Percentiles rank a stretch among this genome's conserved stretches.
Evolutionary conservation across 2,797 vertebrate species (phyloP).

Genomic region (Rhyacichthys aspro): DNA sequence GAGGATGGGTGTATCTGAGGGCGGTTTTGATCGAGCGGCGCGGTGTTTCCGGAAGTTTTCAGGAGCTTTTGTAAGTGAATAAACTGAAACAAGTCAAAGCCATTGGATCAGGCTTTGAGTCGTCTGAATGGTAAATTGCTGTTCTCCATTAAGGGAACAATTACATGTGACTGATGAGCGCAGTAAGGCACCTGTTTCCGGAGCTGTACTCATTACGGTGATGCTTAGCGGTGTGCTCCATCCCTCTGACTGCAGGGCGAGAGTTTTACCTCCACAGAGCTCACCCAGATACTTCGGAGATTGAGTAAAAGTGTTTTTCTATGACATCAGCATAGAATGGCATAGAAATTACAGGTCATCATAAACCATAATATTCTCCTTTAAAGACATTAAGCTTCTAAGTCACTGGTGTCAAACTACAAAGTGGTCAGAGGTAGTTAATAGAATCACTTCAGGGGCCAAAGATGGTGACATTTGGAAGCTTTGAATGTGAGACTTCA

Average conservation of each 20-base stretch:
- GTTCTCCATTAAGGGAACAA: constrained; percentile 33
- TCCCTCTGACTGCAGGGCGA: constrained; percentile 20
- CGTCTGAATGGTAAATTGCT: constrained; percentile 28
- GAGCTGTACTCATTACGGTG: constrained; percentile 26
- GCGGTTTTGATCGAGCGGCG: neutral
- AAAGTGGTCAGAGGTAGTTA: too few relatives aligned
- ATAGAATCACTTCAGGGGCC: too few relatives aligned
- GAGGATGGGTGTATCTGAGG: constrained; percentile 12
- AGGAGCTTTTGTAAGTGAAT: constrained; percentile 12
- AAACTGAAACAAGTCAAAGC: constrained; percentile 13
- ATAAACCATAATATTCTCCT: too few relatives aligned
- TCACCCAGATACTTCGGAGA: constrained; percentile 10
- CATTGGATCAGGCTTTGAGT: constrained; percentile 3
- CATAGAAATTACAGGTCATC: too few relatives aligned
- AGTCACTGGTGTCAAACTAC: too few relatives aligned
- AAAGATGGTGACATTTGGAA: too few relatives aligned
- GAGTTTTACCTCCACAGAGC: constrained; percentile 6
- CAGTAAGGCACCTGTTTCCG: constrained; percentile 26
- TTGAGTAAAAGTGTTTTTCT: neutral
- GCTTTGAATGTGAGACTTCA: too few relatives aligned
- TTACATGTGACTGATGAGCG: constrained; percentile 42
- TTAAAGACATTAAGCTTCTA: too few relatives aligned
- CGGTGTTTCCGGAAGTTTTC: constrained; percentile 1
- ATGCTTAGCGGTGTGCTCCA: constrained; percentile 9
- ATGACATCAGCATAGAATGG: too few relatives aligned